Evolutionary conservation across 2,888 invertebrate species (phyloP), one percentile per base, ranked within the genome.

Genomic region (Panopea generosa): DNA sequence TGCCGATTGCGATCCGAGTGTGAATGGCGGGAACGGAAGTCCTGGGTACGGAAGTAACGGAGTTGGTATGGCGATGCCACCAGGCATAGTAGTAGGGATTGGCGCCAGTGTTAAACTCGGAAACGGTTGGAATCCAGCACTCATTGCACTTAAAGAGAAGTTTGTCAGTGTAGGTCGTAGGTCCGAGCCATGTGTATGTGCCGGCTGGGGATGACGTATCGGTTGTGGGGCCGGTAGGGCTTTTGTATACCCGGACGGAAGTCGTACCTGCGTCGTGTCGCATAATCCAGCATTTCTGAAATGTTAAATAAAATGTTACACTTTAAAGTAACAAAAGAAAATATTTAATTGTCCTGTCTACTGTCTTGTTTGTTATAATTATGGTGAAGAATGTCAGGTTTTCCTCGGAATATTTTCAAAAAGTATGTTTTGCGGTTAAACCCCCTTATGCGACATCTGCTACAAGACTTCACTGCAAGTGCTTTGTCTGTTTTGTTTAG

Each of bases 11-110:
- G 81, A 45, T 52, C 73, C 72, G 24, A 77, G 72, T 20, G 63
- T 75, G 65, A 67, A 72, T 29, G 71, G 63, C 26, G 67, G 78
- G 65, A 80, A 82, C 53, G 82, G 79, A 49, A 82, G 67, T 2
- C 79, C 75, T 1, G 88, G 85, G 60, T 87, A 87, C 22, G 86
- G 88, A 16, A 88, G 38, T 22, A 87, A 62, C 16, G 89, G 79
- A 4, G 84, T 71, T 45, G 84, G 81, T 26, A 88, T 56, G 26
- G 81, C 76, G 3, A 80, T 63, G 2, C 78, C 57, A 6, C 84
- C 74, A 6, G 78, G 50, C 3, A 75, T 66, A 18, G 74, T 75
- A 1, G 81, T 77, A 18, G 45, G n/a, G 7, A 84, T 55, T 1
- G 84, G 80, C 1, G 71, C 65, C 27, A 80, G 61, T 0, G 83